These are phyloP conservation scores for Parelbella ahira DNA, from an alignment of 2,888 invertebrate genomes.

Conservation along the genomic window DNA sequence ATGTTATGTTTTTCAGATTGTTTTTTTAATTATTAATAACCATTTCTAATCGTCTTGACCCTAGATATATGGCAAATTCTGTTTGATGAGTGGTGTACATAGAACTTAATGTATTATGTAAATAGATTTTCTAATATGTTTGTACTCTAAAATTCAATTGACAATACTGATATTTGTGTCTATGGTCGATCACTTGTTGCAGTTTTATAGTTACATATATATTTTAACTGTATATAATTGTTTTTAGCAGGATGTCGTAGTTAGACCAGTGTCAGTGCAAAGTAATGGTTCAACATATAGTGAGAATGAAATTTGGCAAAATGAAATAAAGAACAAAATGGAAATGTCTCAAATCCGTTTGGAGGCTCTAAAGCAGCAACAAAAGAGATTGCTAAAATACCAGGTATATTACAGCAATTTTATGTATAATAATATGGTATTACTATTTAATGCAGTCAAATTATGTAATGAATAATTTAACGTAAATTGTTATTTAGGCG, in stretches of 20 bases:
- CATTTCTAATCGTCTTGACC: constrained; percentile 14
- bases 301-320: constrained; percentile 78
- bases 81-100: constrained; percentile 3
- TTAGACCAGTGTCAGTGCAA: constrained; percentile 71
- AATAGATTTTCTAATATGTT: constrained; percentile 3
- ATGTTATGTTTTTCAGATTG: constrained; percentile 15
- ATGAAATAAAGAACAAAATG: constrained; percentile 81
- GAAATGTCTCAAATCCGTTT: constrained; percentile 82
- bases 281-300: constrained; percentile 74
- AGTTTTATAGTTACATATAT: neutral
- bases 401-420: constrained; percentile 51
- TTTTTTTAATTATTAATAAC: constrained; percentile 14
- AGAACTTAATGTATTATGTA: constrained; percentile 7
- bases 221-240: neutral
- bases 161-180: constrained; percentile 14
- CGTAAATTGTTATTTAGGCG: constrained; percentile 43
- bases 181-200: constrained; percentile 4
- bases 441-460: neutral
- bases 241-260: constrained; percentile 60
- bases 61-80: neutral
- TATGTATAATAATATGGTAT: neutral
- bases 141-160: constrained; percentile 12
- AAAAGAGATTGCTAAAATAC: constrained; percentile 71
- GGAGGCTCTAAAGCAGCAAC: constrained; percentile 81
- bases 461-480: neutral